Evolutionary conservation across 92 coral and sea anemone species (phyloP).

Genomic region (Phenganax subtilis): DNA sequence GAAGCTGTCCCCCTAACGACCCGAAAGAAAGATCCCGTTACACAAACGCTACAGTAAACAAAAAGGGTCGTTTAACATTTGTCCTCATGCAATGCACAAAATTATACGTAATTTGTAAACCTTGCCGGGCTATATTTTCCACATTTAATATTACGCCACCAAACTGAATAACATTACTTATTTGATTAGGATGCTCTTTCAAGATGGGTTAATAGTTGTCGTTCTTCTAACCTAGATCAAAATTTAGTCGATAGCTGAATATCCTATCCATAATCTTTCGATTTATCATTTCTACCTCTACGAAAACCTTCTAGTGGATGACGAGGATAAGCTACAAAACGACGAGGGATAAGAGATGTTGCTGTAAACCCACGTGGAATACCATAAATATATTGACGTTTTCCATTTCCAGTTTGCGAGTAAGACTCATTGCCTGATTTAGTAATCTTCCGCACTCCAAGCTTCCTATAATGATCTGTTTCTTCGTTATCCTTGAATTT

Average conservation of each 20-base stretch:
- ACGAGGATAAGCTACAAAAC: conserved; percentile 16
- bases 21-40: too few species aligned
- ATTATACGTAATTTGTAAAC: too few species aligned
- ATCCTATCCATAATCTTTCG: neutral
- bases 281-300: conserved; percentile 1
- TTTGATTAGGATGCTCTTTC: too few species aligned
- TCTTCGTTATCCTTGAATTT: neutral
- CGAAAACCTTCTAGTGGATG: conserved; percentile 3
- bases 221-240: too few species aligned
- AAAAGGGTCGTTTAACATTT: too few species aligned
- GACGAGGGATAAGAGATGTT: neutral
- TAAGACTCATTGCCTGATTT: neutral
- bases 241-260: neutral
- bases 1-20: too few species aligned
- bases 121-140: too few species aligned
- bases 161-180: too few species aligned
- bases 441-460: neutral
- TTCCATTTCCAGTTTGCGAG: neutral
- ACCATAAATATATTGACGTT: conserved; percentile 31
- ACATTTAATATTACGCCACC: too few species aligned
- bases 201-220: too few species aligned
- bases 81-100: too few species aligned
- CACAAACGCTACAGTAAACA: too few species aligned
- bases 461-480: neutral
- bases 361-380: neutral